Evolutionary conservation across 2,888 invertebrate genomes (phyloP), one percentile per base, ranked within the genome.

Genomic region (Chrysolina americana): DNA sequence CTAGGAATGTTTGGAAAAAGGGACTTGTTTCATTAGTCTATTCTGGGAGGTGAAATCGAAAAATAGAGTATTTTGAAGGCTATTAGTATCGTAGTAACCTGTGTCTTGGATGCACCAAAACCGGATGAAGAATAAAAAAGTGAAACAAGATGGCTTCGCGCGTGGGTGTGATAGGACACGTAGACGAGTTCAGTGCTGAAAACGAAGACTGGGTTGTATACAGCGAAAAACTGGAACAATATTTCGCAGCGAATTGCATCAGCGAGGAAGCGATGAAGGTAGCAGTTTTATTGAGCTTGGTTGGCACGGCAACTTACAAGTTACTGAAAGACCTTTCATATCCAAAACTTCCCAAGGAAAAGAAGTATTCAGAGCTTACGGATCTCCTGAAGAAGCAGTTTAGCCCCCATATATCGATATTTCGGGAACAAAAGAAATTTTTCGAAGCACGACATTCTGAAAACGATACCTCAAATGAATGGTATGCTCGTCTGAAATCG

Each of bases 271-370:
- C 19, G 15, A 62, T 50, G 36, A 48, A 64, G 44, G 76, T 76
- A 13, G 78, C 81, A 36, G 69, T 76, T 17, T 70, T 83, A 21
- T 62, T 81, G n/a, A 81, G 78, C 19, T 62, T 71, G 13, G 74
- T 83, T 19, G 79, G 78, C n/a, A 70, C 75, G 21, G 65, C 78
- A 0, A 62, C 76, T 81, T n/a, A 64, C n/a, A 64, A 64, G 13
- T 41, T 41, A 17, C 8, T 53, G 64, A 65, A 78, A 59, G 80
- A 80, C 62, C 47, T 82, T 8, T 81, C 79, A 66, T 71, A 75
- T 71, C 82, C 80, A 23, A 66, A 53, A 11, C 56, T 79, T 65
- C 81, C 82, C 3, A 80, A 81, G 50, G 65, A 73, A 4, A 80
- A 81, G 66, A 68, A 76, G 28, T 28, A 28, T 1, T 80, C 75